A percentile compares a stretch with the other conserved stretches of the same genome.
Evolutionary conservation across 2,888 invertebrate species (phyloP).

Genomic region (Hedychridium roseum): DNA sequence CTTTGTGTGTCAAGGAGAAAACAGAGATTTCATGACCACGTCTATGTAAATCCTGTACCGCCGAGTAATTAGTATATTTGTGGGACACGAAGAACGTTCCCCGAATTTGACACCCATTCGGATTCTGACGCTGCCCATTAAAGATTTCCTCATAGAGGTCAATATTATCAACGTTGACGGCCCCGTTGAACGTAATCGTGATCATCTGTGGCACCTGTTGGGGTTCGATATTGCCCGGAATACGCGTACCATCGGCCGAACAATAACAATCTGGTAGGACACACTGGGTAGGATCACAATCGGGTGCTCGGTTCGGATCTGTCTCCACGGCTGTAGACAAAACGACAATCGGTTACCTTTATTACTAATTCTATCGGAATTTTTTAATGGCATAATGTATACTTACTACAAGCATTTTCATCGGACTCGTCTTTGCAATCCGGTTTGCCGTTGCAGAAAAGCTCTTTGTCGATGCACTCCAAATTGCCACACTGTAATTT

Average conservation of each 20-base stretch:
- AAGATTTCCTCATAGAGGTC: conserved; percentile 91
- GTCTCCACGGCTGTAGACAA: conserved; percentile 85
- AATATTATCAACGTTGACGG: conserved; percentile 91
- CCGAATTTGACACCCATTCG: conserved; percentile 88
- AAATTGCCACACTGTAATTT: conserved; percentile 92
- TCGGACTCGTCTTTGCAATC: conserved; percentile 95
- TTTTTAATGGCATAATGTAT: conserved; percentile 1
- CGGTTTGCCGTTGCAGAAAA: conserved; percentile 92
- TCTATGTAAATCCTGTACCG: conserved; percentile 87
- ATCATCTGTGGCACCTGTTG: conserved; percentile 93
- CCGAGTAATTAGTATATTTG: conserved; percentile 92
- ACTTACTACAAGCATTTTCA: conserved; percentile 95
- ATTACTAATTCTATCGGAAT: neutral
- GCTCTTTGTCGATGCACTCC: conserved; percentile 89
- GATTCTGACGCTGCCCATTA: conserved; percentile 84
- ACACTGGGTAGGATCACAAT: conserved; percentile 90
- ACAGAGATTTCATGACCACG: conserved; percentile 91
- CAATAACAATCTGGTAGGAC: conserved; percentile 92
- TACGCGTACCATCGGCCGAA: conserved; percentile 89
- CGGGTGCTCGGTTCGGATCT: conserved; percentile 91
- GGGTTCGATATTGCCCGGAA: conserved; percentile 84
- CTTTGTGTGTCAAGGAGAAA: conserved; percentile 92
- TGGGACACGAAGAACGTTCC: conserved; percentile 93
- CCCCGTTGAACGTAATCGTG: conserved; percentile 91
- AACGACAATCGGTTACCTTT: neutral